phyloP scores from a whole-genome alignment of 2,888 invertebrate species.

The Caenorhabditis uteleia region DNA sequence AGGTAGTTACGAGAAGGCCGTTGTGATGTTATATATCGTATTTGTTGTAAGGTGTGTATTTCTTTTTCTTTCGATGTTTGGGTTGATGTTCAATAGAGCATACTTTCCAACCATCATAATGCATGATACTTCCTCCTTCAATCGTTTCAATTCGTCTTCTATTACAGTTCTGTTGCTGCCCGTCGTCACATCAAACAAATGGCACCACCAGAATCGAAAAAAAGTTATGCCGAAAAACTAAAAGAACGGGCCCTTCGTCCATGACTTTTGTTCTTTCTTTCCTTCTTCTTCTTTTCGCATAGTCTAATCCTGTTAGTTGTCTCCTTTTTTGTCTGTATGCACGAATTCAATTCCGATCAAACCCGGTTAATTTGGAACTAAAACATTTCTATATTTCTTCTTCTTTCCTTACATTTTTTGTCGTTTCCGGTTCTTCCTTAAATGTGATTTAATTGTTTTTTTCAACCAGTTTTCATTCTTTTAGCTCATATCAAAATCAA shows the following conservation, averaged over 20 bases:
- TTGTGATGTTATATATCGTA: constrained; percentile 5
- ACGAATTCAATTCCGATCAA: too few relatives aligned
- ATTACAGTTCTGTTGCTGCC: constrained; percentile 29
- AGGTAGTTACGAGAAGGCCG: constrained; percentile 29
- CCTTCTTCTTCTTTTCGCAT: neutral
- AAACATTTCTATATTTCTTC: too few relatives aligned
- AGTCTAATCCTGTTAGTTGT: neutral
- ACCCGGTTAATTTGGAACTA: too few relatives aligned
- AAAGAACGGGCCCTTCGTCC: constrained; percentile 11
- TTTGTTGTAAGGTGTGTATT: constrained; percentile 1
- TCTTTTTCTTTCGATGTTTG: neutral
- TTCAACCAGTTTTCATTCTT: constrained; percentile 17
- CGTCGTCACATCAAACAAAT: constrained; percentile 27
- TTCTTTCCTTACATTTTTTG: neutral
- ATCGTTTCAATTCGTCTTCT: neutral
- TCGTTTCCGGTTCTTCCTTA: neutral
- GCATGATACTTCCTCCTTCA: too few relatives aligned
- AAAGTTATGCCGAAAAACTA: constrained; percentile 48
- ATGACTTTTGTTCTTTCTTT: neutral
- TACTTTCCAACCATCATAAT: too few relatives aligned
- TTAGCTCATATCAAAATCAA: constrained; percentile 13
- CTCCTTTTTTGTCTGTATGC: neutral
- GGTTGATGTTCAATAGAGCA: too few relatives aligned
- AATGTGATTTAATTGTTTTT: constrained; percentile 1
- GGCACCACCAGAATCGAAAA: constrained; percentile 42